Evolutionary conservation across 2,113 vertebrate species (phyloP).

Genomic region (Myanophis thanlyinensis): DNA sequence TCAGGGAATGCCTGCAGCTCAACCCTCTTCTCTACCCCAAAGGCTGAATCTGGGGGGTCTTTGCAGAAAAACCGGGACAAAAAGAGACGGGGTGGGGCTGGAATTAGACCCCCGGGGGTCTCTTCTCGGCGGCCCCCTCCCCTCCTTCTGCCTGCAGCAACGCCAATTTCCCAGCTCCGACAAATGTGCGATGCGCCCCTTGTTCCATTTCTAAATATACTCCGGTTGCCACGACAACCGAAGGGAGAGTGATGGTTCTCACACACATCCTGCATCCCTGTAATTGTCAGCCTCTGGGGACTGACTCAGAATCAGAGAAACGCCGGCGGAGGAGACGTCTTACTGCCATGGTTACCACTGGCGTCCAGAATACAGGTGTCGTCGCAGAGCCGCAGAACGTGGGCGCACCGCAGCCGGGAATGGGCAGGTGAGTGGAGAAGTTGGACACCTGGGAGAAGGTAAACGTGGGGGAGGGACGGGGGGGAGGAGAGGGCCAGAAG

Average conservation of each 20-base stretch:
- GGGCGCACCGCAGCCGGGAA: neutral
- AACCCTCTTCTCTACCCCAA: no score
- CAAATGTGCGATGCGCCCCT: constrained; percentile 82
- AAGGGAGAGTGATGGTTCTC: constrained; percentile 77
- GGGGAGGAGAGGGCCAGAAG: constrained; percentile 20
- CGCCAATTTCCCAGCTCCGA: constrained; percentile 78
- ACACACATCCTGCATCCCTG: constrained; percentile 76
- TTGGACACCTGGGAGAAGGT: constrained; percentile 46
- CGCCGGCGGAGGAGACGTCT: constrained; percentile 77
- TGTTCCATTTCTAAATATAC: constrained; percentile 87
- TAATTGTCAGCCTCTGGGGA: constrained; percentile 83
- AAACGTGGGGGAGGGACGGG: constrained; percentile 53
- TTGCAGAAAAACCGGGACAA: accelerated
- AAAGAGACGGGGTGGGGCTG: neutral
- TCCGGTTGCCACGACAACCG: constrained; percentile 80
- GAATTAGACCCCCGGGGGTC: neutral
- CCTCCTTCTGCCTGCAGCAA: constrained; percentile 77
- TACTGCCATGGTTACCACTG: constrained; percentile 78
- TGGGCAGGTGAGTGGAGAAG: constrained; percentile 52
- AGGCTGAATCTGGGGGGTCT: neutral
- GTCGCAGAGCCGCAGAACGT: constrained; percentile 47
- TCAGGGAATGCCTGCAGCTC: no score
- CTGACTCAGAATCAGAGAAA: constrained; percentile 72
- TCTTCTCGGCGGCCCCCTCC: constrained; percentile 61
- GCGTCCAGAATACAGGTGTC: constrained; percentile 63